These are phyloP conservation scores for Gymnocheta viridis DNA, from an alignment of 2,888 invertebrate genomes.

Conservation along the genomic window DNA sequence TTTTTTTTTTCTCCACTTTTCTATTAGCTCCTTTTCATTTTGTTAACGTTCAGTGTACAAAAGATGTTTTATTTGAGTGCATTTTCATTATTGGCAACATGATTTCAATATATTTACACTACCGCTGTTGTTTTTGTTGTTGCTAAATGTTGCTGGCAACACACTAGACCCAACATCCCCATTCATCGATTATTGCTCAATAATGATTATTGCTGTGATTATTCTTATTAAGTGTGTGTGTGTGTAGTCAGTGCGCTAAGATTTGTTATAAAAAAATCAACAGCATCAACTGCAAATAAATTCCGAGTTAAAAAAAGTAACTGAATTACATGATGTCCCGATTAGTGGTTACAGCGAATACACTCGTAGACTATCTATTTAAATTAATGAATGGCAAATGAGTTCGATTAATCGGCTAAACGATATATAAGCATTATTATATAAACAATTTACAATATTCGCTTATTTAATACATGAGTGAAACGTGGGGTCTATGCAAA, in stretches of 20 bases:
- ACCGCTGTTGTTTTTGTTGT: not conserved
- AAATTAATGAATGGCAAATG: not conserved
- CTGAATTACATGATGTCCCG: constrained; percentile 47
- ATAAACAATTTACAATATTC: not conserved
- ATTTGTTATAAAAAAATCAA: constrained; percentile 50
- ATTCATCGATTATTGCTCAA: constrained; percentile 76
- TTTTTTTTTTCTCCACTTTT: not conserved
- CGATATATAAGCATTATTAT: not conserved
- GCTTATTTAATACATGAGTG: not conserved
- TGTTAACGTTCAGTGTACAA: constrained; percentile 41
- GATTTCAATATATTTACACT: constrained; percentile 44
- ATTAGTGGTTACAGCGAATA: constrained; percentile 27
- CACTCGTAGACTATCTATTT: constrained; percentile 30
- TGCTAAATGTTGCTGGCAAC: constrained; percentile 16
- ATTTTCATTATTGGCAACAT: constrained; percentile 64
- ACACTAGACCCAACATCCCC: constrained; percentile 69
- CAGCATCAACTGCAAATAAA: constrained; percentile 57
- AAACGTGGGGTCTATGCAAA: no score
- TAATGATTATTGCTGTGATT: constrained; percentile 76
- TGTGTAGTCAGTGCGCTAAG: constrained; percentile 63
- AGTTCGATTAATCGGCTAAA: constrained; percentile 36
- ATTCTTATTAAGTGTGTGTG: constrained; percentile 72
- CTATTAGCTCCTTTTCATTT: constrained; percentile 5
- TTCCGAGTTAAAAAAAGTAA: constrained; percentile 43
- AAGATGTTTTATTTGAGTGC: constrained; percentile 63